Percentiles rank a stretch among this genome's conserved stretches.
Conservation (phyloP, 2,888 invertebrate genomes). For the Brachyptera risi region DNA sequence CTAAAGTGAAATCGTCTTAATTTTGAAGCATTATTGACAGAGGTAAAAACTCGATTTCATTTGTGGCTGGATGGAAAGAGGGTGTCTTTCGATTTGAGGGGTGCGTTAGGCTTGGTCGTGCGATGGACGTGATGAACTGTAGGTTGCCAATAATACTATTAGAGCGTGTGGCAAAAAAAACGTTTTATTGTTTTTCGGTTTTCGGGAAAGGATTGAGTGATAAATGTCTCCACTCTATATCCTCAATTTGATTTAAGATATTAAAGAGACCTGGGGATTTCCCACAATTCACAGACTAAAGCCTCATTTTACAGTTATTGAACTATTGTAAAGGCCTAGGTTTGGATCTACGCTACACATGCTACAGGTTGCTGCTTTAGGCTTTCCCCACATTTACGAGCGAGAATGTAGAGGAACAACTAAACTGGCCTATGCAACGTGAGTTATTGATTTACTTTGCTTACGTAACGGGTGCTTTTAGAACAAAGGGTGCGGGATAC, state of each 20-base stretch:
- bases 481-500: conserved; percentile 13
- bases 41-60: no score
- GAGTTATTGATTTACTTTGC: conserved; percentile 20
- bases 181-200: conserved; percentile 11
- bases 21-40: no score
- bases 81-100: no score
- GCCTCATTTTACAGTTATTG: no score
- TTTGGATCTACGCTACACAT: background rate
- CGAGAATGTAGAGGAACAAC: no score
- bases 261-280: conserved; percentile 19
- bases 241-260: conserved; percentile 20
- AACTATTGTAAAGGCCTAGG: no score
- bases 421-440: conserved; percentile 1
- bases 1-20: no score
- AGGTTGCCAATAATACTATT: no score
- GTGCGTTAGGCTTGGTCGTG: no score
- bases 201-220: conserved; percentile 16
- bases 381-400: conserved; percentile 13
- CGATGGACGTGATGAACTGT: no score
- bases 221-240: conserved; percentile 15
- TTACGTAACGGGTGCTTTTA: conserved; percentile 12
- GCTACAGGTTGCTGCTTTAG: conserved; percentile 20
- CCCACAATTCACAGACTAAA: conserved; percentile 4
- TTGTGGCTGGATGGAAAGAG: no score
- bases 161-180: no score